Evolutionary conservation across 2,888 invertebrate genomes (phyloP), one percentile per base, ranked within the genome.

Genomic region (Epinotia bilunana): DNA sequence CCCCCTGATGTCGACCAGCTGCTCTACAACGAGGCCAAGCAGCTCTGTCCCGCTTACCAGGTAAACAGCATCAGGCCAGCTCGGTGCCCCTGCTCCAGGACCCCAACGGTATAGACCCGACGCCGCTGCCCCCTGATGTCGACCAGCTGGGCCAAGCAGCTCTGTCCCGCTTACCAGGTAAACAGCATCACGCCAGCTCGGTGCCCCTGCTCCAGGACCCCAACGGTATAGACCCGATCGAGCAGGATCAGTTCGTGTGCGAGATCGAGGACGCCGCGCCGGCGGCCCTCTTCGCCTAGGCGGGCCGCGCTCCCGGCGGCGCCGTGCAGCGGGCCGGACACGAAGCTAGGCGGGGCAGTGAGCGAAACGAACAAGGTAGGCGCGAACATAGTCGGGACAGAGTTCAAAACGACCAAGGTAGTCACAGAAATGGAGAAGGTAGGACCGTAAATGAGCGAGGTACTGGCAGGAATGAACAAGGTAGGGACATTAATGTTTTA

Each of bases 191-290:
- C 20, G 20, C 2, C 2, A 20, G 20, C 20, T 20, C 20, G 2
- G 20, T 20, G n/a, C 2, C 20, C 20, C 20, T 20, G 20, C 2
- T 20, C 20, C 20, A 20, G 20, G 20, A 20, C 20, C 20, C 20
- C 2, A 1, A 20, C 20, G 20, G 20, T 20, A 20, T 2, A 20
- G 20, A 20, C 20, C 99, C 99, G 0, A 94, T 97, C 64, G 99
- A 99, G 89, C 98, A 98, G 87, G 98, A 99, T 86, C 96, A 97
- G 91, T 99, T 99, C 88, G 95, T 86, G 1, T 93, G 94, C 78
- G 92, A 93, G 77, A 82, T 93, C 7, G 60, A 82, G 0, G 79
- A 86, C 80, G 89, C 91, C 0, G 87, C 88, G 11, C 89, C 91
- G 0, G 68, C 78, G n/a, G 88, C 87, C 74, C 91, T 94, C 89